Base-by-base conservation (phyloP, 2,888 invertebrate species). In the Platycheirus rosarum region DNA sequence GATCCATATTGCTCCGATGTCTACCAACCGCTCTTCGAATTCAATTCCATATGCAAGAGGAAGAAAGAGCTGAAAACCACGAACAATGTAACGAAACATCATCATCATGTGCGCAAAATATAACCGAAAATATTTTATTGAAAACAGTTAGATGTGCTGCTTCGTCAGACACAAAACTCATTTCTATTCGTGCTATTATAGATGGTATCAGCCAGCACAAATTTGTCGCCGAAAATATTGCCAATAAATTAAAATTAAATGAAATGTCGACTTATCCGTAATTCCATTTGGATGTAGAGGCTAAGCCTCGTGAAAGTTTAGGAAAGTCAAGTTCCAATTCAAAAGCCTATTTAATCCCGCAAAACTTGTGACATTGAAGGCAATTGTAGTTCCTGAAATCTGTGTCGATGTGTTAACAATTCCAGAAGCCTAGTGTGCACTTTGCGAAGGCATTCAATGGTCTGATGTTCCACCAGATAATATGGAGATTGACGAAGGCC, bases 331-430 rank as follows among this genome's bases (percentile, higher is more conserved):
- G 35, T 2, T 66, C 3, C 3, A 7, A 13, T 23, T 75, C 11
- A n/a, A 4, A 8, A 60, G 8, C 35, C 13, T 14, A 16, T 20
- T 26, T 0, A 60, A 40, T 14, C 14, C 1, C 49, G 26, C 13
- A 0, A n/a, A 14, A 7, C n/a, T 13, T 11, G 26, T 55, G 9
- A 20, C 20, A 0, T 8, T 75, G 3, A 57, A 71, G 16, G 70
- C 55, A 3, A n/a, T 70, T 2, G 44, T 77, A 13, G 77, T 77
- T 5, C 57, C 65, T 6, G 55, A 77, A 37, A 77, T 71, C 2
- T 77, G 77, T 18, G 65, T 60, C 2, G 70, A 77, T 16, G 70
- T 77, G 0, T 14, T 70, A 11, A 20, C 37, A 35, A 55, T 49
- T 11, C 63, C 68, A 18, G 18, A 42, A 9, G 29, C 23, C 0